Base-by-base conservation (phyloP, 2,888 invertebrate species). In the Sisyra terminalis region DNA sequence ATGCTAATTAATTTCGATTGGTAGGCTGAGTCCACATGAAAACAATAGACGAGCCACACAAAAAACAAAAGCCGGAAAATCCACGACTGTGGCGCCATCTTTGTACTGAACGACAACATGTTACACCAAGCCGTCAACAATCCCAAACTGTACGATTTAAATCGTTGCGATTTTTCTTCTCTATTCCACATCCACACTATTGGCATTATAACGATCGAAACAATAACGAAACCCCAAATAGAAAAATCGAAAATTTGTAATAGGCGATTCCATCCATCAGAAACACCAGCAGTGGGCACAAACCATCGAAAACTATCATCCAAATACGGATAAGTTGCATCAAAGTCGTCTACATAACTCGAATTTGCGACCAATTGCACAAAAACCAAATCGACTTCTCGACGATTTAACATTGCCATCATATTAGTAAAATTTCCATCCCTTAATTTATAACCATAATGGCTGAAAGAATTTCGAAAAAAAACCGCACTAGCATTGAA, bases 301-400 rank as follows among this genome's bases (percentile, higher is more conserved):
- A 64, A 61, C 73, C 73, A 74, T 2, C 71, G 66, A 48, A 72
- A 70, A 0, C 64, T 63, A 53, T 73, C 71, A 3, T 61, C 56
- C 35, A 73, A 58, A 52, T 74, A 73, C 2, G 65, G 55, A 6
- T 60, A 55, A 35, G 69, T 69, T 16, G 62, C 62, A 51, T 67
- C 70, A 51, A 73, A 74, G 45, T 65, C 65, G 47, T 66, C 63
- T 18, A 66, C 65, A 0, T 73, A 66, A 46, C 71, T 71, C 40
- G 64, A 63, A 50, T 74, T 73, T 3, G 73, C 70, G 55, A 65
- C 73, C 46, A 69, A 69, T 1, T 71, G 73, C 6, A 74, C 73
- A 13, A 71, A 50, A 5, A 71, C 57, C 4, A 73, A 55, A 42
- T 71, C 65, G 3, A 68, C 40, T 32, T 40, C 55, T 45, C 57